Evolutionary conservation across 37 sponge, comb jelly and placozoan species (phyloP), one percentile per base, ranked within the genome.

Genomic region (Dysidea cf. avara): DNA sequence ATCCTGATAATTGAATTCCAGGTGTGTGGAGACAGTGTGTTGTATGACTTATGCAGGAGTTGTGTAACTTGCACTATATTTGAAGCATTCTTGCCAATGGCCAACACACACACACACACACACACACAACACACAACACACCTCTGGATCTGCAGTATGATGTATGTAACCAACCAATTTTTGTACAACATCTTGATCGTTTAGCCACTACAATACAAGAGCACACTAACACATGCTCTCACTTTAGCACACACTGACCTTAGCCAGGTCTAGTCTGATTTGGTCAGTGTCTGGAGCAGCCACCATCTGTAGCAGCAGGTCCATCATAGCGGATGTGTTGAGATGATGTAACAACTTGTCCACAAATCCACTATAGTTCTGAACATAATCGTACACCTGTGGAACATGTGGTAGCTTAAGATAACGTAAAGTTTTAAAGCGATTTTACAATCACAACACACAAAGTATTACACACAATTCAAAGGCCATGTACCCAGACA

Each of bases 271-370:
- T 53, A 63, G 56, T 32, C 81, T 67, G n/a, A 30, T 35, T 36
- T 80, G 87, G 40, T 81, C 73, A 0, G 50, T 59, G 13, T 82
- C 83, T 25, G 86, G 83, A 14, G 71, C 74, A 18, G 83, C 72
- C 47, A 90, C 75, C 83, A 90, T 86, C 49, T 86, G 86, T n/a
- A 90, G 74, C 3, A 90, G 72, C 20, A 90, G 83, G 49, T 94
- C 94, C 86, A 80, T 90, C 33, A 94, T 86, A 28, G 94, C 94
- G 21, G 94, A 94, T 4, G 94, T 94, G 46, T 87, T 83, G 18
- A 94, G 71, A 68, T 94, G 94, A 22, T 35, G n/a, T 13, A 94
- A 61, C 56, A 90, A 83, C 36, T 36, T 40, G 49, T 59, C 20
- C 2, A 90, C 6, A 34, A 87, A 83, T 54, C 71, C 76, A 4